Evolutionary conservation across 1,140 invertebrate species (phyloP), one percentile per base, ranked within the genome.

Genomic region (Hylaeus anthracinus): DNA sequence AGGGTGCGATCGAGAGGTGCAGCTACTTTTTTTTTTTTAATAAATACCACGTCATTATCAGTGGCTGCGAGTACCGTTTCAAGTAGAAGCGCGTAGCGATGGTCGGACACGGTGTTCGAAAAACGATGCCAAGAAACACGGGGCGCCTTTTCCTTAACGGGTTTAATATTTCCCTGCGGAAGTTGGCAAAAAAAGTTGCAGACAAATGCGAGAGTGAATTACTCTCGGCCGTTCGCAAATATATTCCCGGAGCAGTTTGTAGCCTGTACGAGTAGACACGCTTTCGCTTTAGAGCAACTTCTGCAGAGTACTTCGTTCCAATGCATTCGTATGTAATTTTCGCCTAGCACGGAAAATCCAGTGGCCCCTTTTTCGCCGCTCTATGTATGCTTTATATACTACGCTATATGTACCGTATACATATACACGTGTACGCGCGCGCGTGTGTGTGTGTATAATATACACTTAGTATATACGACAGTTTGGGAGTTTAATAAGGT

Each of bases 251-350:
- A 65, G 84, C 66, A 84, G 72, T 81, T 82, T 85, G 80, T 72
- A 72, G 58, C 69, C 72, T 72, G 55, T 56, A 67, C 61, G 69
- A 73, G 73, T 67, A 81, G 79, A 81, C 79, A 75, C 65, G 73
- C 79, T 81, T 67, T n/a, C 78, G 60, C 63, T 84, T 81, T 80
- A 69, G 79, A 67, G 83, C 72, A 84, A 79, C 60, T 74, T 78
- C 60, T 64, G 3, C 55, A 37, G 61, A 84, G 69, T 61, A 70
- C 60, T 76, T 65, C 79, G 73, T 76, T 69, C 65, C 79, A 84
- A 85, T 78, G 83, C 66, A 85, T 82, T 85, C 83, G 83, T 74
- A 86, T 85, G 84, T 84, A 86, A 86, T 86, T 86, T 80, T 86
- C 83, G 69, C 76, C 79, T 72, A 10, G 66, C 83, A 72, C 63